phyloP scores from a whole-genome alignment of 2,113 vertebrate species.

The Pampusana beccarii region DNA sequence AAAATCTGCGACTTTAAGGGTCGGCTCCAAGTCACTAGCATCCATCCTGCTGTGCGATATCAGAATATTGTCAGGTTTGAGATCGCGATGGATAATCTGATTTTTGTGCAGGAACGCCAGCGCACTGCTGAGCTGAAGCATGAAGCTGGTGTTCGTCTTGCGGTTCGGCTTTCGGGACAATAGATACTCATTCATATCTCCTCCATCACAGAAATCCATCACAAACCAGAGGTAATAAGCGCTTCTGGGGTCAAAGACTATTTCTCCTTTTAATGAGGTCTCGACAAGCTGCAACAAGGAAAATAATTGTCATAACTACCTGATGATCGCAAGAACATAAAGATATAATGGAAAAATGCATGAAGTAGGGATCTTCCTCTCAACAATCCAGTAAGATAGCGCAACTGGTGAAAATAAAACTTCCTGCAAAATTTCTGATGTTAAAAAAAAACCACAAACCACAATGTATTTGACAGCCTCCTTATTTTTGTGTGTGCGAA shows the following conservation, averaged over 20 bases:
- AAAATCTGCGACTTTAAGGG: constrained; percentile 95
- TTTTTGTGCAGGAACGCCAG: constrained; percentile 97
- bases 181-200: constrained; percentile 97
- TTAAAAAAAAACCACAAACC: background rate
- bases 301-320: background rate
- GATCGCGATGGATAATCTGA: constrained; percentile 95
- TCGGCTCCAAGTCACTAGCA: constrained; percentile 84
- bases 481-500: background rate
- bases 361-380: background rate
- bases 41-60: constrained; percentile 84
- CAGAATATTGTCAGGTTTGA: constrained; percentile 97
- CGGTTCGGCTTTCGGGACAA: constrained; percentile 93
- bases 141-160: constrained; percentile 96
- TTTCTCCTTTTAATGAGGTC: constrained; percentile 95
- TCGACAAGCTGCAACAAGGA: constrained; percentile 87
- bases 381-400: background rate
- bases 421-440: background rate
- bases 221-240: constrained; percentile 98
- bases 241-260: constrained; percentile 91
- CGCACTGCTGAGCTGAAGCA: constrained; percentile 96
- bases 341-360: background rate
- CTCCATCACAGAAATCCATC: constrained; percentile 98
- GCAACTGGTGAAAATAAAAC: background rate
- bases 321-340: fast-evolving
- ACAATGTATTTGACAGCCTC: background rate